Conservation (phyloP, 2,888 invertebrate genomes). For the Polyploca ridens region DNA sequence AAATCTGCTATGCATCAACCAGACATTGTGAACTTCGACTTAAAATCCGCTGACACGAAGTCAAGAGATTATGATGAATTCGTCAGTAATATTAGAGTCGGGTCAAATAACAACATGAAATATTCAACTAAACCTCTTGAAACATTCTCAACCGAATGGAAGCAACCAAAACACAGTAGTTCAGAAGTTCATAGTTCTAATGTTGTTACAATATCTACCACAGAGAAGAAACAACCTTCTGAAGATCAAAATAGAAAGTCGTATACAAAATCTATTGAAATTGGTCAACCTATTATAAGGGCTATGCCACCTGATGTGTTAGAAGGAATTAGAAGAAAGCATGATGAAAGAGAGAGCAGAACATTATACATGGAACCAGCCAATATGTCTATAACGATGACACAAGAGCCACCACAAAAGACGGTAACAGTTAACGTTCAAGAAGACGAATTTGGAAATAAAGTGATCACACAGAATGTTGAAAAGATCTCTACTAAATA, state of each 20-base stretch:
- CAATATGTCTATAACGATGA: slow-evolving; percentile 75
- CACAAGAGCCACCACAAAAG: slow-evolving; percentile 79
- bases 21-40: slow-evolving; percentile 79
- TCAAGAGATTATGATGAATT: slow-evolving; percentile 72
- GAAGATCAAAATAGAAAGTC: slow-evolving; percentile 64
- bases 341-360: slow-evolving; percentile 66
- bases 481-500: slow-evolving; percentile 76
- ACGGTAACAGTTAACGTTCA: slow-evolving; percentile 79
- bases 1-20: slow-evolving; percentile 79
- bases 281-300: slow-evolving; percentile 69
- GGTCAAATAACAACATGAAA: slow-evolving; percentile 75
- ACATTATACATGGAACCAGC: slow-evolving; percentile 79
- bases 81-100: slow-evolving; percentile 78
- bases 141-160: slow-evolving; percentile 63
- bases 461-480: slow-evolving; percentile 78
- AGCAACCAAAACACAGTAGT: slow-evolving; percentile 51
- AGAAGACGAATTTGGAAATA: slow-evolving; percentile 80
- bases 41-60: slow-evolving; percentile 68
- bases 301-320: slow-evolving; percentile 76
- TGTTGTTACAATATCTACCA: slow-evolving; percentile 76
- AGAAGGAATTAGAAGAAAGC: slow-evolving; percentile 69
- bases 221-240: slow-evolving; percentile 63
- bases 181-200: slow-evolving; percentile 55
- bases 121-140: slow-evolving; percentile 64
- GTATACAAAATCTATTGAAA: slow-evolving; percentile 81